phyloP scores from a whole-genome alignment of 2,113 vertebrate genomes.

The Carlito syrichta region DNA sequence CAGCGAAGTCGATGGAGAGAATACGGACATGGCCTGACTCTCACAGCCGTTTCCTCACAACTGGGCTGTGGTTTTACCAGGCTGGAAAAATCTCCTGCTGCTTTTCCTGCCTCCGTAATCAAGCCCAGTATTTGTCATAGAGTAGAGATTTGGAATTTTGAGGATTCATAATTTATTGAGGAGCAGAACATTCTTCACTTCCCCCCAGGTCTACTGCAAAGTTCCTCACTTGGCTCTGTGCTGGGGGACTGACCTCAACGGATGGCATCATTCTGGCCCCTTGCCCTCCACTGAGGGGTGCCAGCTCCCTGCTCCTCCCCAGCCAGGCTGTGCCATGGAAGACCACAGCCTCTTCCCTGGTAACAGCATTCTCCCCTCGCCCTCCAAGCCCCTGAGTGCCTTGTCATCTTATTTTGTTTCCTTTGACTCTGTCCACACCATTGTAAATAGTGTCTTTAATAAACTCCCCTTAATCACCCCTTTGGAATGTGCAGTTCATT shows the following conservation, averaged over 20 bases:
- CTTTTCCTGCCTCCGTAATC: fast-evolving
- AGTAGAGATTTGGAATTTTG: too few species aligned
- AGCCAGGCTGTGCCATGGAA: fast-evolving
- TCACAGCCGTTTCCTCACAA: fast-evolving
- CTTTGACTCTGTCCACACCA: fast-evolving
- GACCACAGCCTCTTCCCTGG: neutral
- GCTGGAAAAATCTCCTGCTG: fast-evolving
- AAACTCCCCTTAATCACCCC: fast-evolving
- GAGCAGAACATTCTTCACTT: too few species aligned
- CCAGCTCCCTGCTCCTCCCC: neutral
- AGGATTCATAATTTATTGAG: fast-evolving
- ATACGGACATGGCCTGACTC: fast-evolving
- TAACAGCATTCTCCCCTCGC: fast-evolving
- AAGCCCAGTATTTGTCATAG: fast-evolving
- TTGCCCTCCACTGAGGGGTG: fast-evolving
- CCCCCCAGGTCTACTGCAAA: neutral
- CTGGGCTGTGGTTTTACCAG: fast-evolving
- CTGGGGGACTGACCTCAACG: fast-evolving
- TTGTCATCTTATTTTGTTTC: fast-evolving
- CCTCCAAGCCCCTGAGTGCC: fast-evolving
- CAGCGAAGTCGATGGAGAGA: neutral
- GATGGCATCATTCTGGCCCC: fast-evolving
- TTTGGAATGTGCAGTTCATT: fast-evolving
- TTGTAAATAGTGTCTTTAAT: fast-evolving
- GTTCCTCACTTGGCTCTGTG: too few species aligned